A percentile compares a stretch with the other conserved stretches of the same genome.
Conservation (phyloP, 2,888 invertebrate genomes). For the Pseudococcus jackbeardsleyi region DNA sequence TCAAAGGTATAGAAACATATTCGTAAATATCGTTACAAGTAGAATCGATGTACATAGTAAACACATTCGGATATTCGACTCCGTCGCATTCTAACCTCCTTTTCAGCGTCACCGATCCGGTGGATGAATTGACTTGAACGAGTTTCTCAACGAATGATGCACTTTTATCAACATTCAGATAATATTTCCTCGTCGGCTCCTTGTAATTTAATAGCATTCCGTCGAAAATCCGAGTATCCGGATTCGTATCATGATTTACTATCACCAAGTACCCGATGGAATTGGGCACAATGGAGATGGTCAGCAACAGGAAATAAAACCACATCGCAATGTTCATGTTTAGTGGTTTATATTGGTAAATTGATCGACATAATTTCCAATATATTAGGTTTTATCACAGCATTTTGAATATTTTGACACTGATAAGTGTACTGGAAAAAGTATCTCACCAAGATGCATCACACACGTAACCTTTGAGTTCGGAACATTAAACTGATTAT, state of each 20-base stretch:
- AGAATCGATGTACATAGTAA: constrained; percentile 89
- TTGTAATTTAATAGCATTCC: constrained; percentile 46
- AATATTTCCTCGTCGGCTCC: constrained; percentile 75
- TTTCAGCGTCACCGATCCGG: constrained; percentile 81
- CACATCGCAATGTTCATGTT: constrained; percentile 27
- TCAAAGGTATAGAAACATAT: constrained; percentile 69
- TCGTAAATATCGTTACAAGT: constrained; percentile 76
- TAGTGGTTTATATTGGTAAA: neutral
- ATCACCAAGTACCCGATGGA: constrained; percentile 53
- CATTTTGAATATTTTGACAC: constrained; percentile 22
- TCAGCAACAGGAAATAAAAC: neutral
- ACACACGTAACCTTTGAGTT: neutral
- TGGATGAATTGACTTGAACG: constrained; percentile 80
- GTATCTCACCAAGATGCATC: neutral
- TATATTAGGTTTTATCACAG: constrained; percentile 62
- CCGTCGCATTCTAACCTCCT: constrained; percentile 84
- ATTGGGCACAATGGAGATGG: neutral
- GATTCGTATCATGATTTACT: constrained; percentile 18
- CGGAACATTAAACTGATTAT: neutral
- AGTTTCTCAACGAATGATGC: constrained; percentile 86
- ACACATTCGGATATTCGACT: constrained; percentile 85
- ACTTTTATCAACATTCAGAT: constrained; percentile 84
- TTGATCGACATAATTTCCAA: neutral
- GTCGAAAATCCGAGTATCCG: constrained; percentile 53
- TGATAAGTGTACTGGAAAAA: neutral